These are phyloP conservation scores for Pangasius djambal DNA, from an alignment of 2,797 vertebrate genomes.

Conservation along the genomic window DNA sequence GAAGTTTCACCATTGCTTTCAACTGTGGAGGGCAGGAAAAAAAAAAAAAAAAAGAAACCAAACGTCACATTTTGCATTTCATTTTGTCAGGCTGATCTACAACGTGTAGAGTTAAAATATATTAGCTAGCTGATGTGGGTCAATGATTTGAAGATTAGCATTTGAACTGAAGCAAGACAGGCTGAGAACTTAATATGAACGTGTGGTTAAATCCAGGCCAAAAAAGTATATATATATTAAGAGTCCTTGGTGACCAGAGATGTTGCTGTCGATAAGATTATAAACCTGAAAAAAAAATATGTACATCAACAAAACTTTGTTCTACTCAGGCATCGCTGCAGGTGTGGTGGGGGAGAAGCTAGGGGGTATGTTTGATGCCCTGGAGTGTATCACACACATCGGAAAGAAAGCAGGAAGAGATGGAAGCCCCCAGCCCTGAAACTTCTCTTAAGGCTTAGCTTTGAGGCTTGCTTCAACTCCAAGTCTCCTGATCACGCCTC, in stretches of 20 bases:
- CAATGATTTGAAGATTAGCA: not conserved
- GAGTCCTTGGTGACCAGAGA: not conserved
- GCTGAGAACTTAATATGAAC: not conserved
- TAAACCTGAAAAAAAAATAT: conserved; percentile 31
- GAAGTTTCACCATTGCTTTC: conserved; percentile 79
- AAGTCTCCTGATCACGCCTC: conserved; percentile 25
- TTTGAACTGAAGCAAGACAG: not conserved
- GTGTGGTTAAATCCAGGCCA: not conserved
- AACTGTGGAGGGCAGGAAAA: conserved; percentile 75
- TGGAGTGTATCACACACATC: conserved; percentile 7
- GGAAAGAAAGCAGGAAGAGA: conserved; percentile 17
- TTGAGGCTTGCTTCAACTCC: conserved; percentile 30
- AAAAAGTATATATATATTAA: not conserved
- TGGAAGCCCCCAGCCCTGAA: conserved; percentile 17
- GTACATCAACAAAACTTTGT: conserved; percentile 20
- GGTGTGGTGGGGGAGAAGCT: conserved; percentile 30
- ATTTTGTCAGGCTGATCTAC: not conserved
- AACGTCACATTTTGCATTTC: conserved; percentile 16
- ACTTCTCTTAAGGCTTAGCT: conserved; percentile 40
- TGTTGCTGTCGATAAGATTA: not conserved
- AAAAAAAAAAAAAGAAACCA: not conserved
- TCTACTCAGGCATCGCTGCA: conserved; percentile 3
- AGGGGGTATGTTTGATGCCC: conserved; percentile 20
- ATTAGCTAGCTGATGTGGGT: not conserved
- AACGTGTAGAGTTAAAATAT: not conserved